Conservation (phyloP, 2,888 invertebrate genomes). For the Caenorhabditis sp. region DNA sequence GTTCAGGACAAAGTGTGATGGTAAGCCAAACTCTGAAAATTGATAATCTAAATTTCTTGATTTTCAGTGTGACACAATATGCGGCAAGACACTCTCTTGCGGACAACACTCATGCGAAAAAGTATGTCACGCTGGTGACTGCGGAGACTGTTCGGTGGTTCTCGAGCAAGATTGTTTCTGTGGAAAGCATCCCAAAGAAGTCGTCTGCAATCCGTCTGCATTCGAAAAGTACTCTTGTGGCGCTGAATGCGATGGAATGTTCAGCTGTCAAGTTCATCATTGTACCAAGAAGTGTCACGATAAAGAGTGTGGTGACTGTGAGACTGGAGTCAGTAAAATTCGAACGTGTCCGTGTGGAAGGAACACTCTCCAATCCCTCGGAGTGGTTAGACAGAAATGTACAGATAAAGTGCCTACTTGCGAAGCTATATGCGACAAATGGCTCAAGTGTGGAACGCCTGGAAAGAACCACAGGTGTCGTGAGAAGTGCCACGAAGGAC, state of each 20-base stretch:
- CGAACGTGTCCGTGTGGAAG: slow-evolving; percentile 90
- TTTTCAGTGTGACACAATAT: slow-evolving; percentile 89
- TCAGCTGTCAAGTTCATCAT: slow-evolving; percentile 86
- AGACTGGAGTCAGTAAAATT: slow-evolving; percentile 86
- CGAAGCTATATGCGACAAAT: slow-evolving; percentile 88
- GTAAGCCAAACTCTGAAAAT: slow-evolving; percentile 36
- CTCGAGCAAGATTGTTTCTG: slow-evolving; percentile 90
- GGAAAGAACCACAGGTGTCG: slow-evolving; percentile 88
- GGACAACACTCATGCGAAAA: slow-evolving; percentile 88
- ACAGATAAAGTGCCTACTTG: slow-evolving; percentile 91
- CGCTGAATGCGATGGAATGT: slow-evolving; percentile 72
- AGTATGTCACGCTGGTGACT: slow-evolving; percentile 90
- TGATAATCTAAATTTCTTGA: too few relatives aligned
- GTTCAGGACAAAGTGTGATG: slow-evolving; percentile 63
- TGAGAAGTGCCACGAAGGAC: slow-evolving; percentile 88
- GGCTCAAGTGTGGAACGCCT: slow-evolving; percentile 87
- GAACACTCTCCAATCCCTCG: slow-evolving; percentile 84
- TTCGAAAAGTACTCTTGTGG: slow-evolving; percentile 75
- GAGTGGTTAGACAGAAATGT: slow-evolving; percentile 86
- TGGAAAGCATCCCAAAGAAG: slow-evolving; percentile 86
- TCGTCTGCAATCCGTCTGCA: slow-evolving; percentile 87
- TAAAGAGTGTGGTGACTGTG: slow-evolving; percentile 87
- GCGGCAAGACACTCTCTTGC: slow-evolving; percentile 90
- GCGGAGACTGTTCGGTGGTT: slow-evolving; percentile 88
- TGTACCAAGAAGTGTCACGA: slow-evolving; percentile 85